phyloP scores from a whole-genome alignment of 2,113 vertebrate species.

The Macquaria ambigua region DNA sequence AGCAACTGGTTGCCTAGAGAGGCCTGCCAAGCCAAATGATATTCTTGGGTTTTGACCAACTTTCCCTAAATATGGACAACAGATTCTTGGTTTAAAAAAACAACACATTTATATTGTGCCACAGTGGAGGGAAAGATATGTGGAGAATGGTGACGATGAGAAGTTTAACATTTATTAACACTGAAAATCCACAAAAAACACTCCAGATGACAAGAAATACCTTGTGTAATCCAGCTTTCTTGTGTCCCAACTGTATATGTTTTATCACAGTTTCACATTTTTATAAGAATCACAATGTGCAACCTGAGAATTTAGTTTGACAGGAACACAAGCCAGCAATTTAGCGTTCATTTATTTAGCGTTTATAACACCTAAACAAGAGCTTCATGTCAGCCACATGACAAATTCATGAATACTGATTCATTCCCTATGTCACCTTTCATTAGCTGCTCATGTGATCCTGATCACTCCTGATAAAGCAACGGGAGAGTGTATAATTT shows the following conservation, averaged over 20 bases:
- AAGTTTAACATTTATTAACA: slow-evolving; percentile 66
- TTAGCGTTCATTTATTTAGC: slow-evolving; percentile 20
- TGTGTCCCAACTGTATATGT: not conserved
- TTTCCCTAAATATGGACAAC: slow-evolving; percentile 84
- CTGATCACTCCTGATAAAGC: slow-evolving; percentile 2
- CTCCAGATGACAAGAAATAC: slow-evolving; percentile 47
- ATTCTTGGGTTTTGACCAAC: slow-evolving; percentile 85
- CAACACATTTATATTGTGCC: slow-evolving; percentile 76
- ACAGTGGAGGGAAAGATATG: slow-evolving; percentile 62
- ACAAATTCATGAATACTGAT: slow-evolving; percentile 63
- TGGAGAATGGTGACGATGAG: slow-evolving; percentile 56
- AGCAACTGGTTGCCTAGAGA: slow-evolving; percentile 81
- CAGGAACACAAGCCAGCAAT: slow-evolving; percentile 18
- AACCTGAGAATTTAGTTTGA: slow-evolving; percentile 6
- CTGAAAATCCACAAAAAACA: slow-evolving; percentile 65
- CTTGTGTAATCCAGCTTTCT: not conserved
- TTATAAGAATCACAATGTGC: slow-evolving; percentile 1
- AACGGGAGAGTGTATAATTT: not conserved
- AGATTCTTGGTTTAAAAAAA: slow-evolving; percentile 76
- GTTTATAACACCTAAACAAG: slow-evolving; percentile 47
- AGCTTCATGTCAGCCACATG: slow-evolving; percentile 46
- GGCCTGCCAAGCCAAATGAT: slow-evolving; percentile 87
- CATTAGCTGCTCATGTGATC: slow-evolving; percentile 33
- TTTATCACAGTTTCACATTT: not conserved
- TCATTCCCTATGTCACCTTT: slow-evolving; percentile 43